These are phyloP conservation scores for Alloscopus bannaensis DNA, from an alignment of 2,888 invertebrate species.

Conservation along the genomic window DNA sequence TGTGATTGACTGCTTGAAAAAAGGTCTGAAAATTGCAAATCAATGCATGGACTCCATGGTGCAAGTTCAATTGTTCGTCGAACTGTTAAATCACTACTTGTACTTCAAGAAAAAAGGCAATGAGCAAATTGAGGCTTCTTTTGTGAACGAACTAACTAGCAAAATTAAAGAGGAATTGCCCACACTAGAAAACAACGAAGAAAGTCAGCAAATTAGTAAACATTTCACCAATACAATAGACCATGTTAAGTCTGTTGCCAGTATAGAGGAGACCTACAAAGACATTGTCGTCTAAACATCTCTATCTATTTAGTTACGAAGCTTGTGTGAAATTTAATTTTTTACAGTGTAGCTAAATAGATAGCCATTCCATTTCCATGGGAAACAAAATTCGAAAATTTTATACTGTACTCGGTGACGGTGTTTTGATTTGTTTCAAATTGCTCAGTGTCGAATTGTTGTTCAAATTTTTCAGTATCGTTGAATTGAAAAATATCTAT, in stretches of 20 bases:
- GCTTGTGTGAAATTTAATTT: conserved; percentile 39
- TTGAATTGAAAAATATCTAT: neutral
- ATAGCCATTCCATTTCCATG: conserved; percentile 54
- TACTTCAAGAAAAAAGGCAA: conserved; percentile 95
- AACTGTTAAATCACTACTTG: conserved; percentile 94
- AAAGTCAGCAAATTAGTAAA: conserved; percentile 96
- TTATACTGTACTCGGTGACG: conserved; percentile 25
- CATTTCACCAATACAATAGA: conserved; percentile 94
- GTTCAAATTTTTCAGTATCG: neutral
- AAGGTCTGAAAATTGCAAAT: conserved; percentile 94
- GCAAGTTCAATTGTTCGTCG: conserved; percentile 96
- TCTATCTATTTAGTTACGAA: neutral
- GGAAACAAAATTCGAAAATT: conserved; percentile 53
- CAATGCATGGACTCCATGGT: conserved; percentile 98
- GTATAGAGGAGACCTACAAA: conserved; percentile 59
- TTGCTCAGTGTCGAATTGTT: too few relatives aligned
- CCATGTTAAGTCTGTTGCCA: conserved; percentile 78
- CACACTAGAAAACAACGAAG: conserved; percentile 94
- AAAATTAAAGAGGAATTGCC: conserved; percentile 96
- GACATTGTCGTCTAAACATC: conserved; percentile 47
- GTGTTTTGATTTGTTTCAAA: too few relatives aligned
- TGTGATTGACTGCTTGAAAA: conserved; percentile 96
- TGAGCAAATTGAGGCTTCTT: conserved; percentile 80
- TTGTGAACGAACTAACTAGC: conserved; percentile 86
- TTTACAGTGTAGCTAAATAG: conserved; percentile 52